phyloP scores from a whole-genome alignment of 2,888 invertebrate species.

The Leptogaster cylindrica region DNA sequence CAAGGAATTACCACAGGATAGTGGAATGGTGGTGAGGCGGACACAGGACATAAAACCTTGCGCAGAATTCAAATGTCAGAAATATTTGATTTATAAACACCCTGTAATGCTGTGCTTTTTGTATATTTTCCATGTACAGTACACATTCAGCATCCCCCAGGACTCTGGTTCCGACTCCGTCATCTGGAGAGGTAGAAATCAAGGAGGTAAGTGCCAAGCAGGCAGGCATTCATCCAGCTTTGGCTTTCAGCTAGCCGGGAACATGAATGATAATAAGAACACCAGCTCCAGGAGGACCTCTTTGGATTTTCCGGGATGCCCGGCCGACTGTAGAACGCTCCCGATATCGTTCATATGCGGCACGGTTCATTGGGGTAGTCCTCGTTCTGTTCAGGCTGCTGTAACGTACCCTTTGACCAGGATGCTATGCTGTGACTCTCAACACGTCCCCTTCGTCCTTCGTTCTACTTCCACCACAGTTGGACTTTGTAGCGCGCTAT shows the following conservation, averaged over 20 bases:
- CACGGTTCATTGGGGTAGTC: constrained; percentile 30
- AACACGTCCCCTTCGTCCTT: background rate
- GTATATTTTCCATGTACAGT: constrained; percentile 46
- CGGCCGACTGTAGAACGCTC: constrained; percentile 22
- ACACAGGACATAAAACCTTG: constrained; percentile 44
- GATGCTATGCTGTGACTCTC: background rate
- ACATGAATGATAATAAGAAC: constrained; percentile 37
- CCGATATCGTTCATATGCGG: background rate
- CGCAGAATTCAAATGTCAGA: constrained; percentile 50
- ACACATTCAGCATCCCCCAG: constrained; percentile 17
- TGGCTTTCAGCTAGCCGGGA: constrained; percentile 19
- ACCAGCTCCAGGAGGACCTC: constrained; percentile 31
- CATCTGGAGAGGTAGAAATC: constrained; percentile 29
- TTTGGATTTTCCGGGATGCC: constrained; percentile 25
- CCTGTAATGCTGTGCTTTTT: constrained; percentile 47
- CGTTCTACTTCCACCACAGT: background rate
- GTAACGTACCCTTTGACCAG: background rate
- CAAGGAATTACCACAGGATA: constrained; percentile 2
- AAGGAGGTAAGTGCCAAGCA: constrained; percentile 21
- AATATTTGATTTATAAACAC: constrained; percentile 51
- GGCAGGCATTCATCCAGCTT: constrained; percentile 36
- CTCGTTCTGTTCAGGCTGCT: background rate
- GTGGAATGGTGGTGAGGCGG: background rate
- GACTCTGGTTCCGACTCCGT: constrained; percentile 8
- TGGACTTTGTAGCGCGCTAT: constrained; percentile 14